Base-by-base conservation (phyloP, 1,140 invertebrate genomes). In the Drosophila aff. region DNA sequence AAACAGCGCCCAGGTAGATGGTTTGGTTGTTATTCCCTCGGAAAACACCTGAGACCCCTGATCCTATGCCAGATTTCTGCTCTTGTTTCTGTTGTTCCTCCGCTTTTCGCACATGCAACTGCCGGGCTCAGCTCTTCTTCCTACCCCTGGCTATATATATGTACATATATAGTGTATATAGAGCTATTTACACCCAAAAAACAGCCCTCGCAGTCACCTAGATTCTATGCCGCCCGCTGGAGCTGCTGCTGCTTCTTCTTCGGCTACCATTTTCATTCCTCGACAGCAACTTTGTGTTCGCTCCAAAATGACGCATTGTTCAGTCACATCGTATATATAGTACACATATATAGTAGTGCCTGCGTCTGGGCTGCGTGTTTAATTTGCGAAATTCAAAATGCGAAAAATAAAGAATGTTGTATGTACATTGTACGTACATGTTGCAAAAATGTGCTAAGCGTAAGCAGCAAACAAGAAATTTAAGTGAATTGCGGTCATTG, bases 401-500 rank as follows among this genome's bases (percentile, higher is more conserved):
- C 72, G 65, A 76, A 67, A 81, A 69, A 65, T 55, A 44, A 46
- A 68, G 64, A 71, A 71, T 71, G 67, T 71, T 69, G 66, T 69
- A 53, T 49, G 66, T 53, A 69, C 58, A 49, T 58, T 46, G 52
- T 41, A 26, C 43, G 69, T 73, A 52, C 68, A 73, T 73, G 71
- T 73, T 73, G 69, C 69, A 72, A 69, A 68, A 78, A 69, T 69
- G 65, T 79, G 55, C 65, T 71, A 72, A 71, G 52, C 65, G 65
- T 41, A 58, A 72, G 68, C 67, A 26, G 69, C 52, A 50, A 73
- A 61, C 71, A 74, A 74, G 44, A 75, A 84, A 81, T 84, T 89
- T 61, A 78, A 84, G 65, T 89, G 84, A 89, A 89, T 89, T 89
- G 81, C 78, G 81, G 60, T 79, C 84, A 81, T 89, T 89, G 84